Conservation (phyloP, 2,888 invertebrate genomes). For the Idaea dimidiata region DNA sequence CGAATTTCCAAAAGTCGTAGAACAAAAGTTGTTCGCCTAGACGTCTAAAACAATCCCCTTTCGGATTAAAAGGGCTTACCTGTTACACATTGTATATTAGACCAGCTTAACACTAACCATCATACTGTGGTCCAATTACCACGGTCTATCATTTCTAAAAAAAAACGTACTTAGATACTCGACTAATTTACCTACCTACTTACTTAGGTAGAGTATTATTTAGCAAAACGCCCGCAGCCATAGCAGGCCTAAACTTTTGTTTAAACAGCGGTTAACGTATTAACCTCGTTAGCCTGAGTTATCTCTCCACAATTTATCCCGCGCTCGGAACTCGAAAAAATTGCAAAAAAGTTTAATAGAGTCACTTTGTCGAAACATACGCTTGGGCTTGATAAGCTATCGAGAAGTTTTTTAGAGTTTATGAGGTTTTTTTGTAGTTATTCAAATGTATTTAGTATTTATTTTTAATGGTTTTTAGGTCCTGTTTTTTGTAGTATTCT, state of each 20-base stretch:
- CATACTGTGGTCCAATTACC: too few species aligned
- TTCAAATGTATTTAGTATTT: background rate
- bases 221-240: slow-evolving; percentile 44
- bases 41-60: too few species aligned
- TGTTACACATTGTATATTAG: too few species aligned
- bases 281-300: slow-evolving; percentile 70
- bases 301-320: slow-evolving; percentile 71
- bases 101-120: too few species aligned
- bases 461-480: too few species aligned
- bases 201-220: slow-evolving; percentile 14
- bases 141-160: background rate
- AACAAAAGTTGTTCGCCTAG: too few species aligned
- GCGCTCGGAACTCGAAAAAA: slow-evolving; percentile 52
- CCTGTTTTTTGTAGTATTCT: too few species aligned
- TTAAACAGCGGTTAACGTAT: slow-evolving; percentile 71
- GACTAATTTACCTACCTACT: too few species aligned
- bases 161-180: background rate
- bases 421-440: slow-evolving; percentile 4
- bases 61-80: too few species aligned
- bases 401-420: slow-evolving; percentile 27
- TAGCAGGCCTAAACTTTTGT: slow-evolving; percentile 49
- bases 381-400: slow-evolving; percentile 22
- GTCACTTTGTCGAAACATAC: slow-evolving; percentile 43
- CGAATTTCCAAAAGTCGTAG: too few species aligned
- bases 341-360: slow-evolving; percentile 71